phyloP scores from a whole-genome alignment of 2,113 vertebrate species.

The Alectura lathami region DNA sequence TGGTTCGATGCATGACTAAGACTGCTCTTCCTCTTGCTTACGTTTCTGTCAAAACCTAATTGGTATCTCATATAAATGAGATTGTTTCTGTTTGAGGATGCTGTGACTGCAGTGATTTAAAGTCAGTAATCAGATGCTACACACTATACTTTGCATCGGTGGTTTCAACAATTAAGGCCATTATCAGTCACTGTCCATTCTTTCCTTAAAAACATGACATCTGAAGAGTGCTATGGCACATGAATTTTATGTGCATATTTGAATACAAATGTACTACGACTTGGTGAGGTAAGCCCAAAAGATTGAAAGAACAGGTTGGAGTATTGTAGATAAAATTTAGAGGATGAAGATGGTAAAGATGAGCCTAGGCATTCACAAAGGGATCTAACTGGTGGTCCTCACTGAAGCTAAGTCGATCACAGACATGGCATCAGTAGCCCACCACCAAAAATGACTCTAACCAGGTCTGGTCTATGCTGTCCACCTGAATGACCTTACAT shows the following conservation, averaged over 20 bases:
- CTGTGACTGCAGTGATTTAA: background rate
- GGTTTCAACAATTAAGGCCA: background rate
- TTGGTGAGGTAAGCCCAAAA: background rate
- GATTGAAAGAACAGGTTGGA: background rate
- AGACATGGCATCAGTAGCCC: background rate
- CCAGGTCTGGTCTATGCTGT: accelerated
- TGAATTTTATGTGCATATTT: background rate
- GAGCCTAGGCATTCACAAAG: background rate
- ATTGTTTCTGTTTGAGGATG: background rate
- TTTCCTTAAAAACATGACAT: background rate
- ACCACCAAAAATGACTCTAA: background rate
- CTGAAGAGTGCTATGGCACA: background rate
- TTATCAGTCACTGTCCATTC: background rate
- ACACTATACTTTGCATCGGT: background rate
- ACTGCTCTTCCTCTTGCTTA: background rate
- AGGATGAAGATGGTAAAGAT: background rate
- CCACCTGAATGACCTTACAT: accelerated
- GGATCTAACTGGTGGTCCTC: background rate
- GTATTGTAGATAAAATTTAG: background rate
- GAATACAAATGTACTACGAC: background rate
- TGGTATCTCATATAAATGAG: background rate
- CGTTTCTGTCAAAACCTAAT: conserved; percentile 14
- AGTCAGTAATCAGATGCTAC: conserved; percentile 4
- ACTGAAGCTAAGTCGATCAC: background rate
- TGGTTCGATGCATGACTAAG: background rate